Percentiles rank a stretch among this genome's conserved stretches.
Evolutionary conservation across 35 echinoderm and acorn worm species (phyloP).

Genomic region (Lytechinus pictus): DNA sequence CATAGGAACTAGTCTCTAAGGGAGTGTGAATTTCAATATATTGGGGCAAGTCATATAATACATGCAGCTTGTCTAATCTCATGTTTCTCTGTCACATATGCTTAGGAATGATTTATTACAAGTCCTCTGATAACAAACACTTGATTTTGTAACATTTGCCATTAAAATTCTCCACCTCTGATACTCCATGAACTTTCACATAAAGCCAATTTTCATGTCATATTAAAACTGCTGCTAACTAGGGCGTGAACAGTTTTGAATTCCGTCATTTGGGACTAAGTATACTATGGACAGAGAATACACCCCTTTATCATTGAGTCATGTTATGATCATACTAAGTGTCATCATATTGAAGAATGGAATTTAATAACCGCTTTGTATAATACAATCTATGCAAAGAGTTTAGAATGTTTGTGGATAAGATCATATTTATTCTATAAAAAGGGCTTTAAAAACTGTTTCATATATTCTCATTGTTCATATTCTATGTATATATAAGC

Average conservation of each 20-base stretch:
- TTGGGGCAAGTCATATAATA: not conserved
- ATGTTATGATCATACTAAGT: too few relatives aligned
- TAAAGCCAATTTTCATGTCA: not conserved
- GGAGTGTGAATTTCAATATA: not conserved
- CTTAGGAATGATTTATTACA: not conserved
- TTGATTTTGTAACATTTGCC: not conserved
- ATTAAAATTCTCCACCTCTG: not conserved
- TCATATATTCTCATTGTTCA: too few relatives aligned
- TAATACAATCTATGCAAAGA: not conserved
- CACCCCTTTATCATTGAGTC: not conserved
- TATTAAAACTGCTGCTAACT: not conserved
- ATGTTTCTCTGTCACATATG: not conserved
- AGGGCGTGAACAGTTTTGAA: not conserved
- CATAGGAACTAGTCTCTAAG: not conserved
- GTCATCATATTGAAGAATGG: too few relatives aligned
- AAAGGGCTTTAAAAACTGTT: too few relatives aligned
- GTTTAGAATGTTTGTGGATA: not conserved
- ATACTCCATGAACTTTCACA: not conserved
- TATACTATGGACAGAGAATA: not conserved
- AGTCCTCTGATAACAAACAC: not conserved
- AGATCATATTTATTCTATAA: too few relatives aligned
- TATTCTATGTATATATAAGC: too few relatives aligned
- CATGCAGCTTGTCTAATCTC: not conserved
- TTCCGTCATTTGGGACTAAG: not conserved
- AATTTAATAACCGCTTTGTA: not conserved